Evolutionary conservation across 2,113 vertebrate genomes (phyloP), one percentile per base, ranked within the genome.

Genomic region (Phylloscopus whistleri): DNA sequence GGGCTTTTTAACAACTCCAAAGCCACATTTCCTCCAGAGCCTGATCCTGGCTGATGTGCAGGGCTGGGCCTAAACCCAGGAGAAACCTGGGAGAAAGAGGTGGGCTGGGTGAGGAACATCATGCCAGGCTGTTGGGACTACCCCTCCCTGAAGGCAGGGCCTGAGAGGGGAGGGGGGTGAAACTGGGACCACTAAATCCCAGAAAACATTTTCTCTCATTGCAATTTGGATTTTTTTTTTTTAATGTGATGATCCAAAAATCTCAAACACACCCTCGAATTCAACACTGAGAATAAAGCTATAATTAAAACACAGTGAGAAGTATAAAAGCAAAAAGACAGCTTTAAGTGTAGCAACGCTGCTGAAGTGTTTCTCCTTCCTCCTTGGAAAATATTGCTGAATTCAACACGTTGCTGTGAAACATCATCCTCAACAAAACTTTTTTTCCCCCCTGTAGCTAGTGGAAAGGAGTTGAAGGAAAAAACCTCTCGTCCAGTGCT

Each of bases 261-360:
- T 75, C 84, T 91, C 41, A 82, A 89, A 85, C 87, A 84, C 74
- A 91, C 78, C 74, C 77, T 93, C 2, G 4, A 93, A 92, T 41
- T 43, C 67, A 4, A 6, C 22, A n/a, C 49, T 33, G 55, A 88
- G 63, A 69, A 84, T 86, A 93, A 94, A 94, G 72, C 82, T 95
- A 90, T 88, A 94, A 96, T 93, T 96, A 97, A 96, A 94, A 82
- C 74, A 27, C 7, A 64, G 90, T 70, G 83, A 2, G 16, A 94
- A 93, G 59, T 70, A 90, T 33, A 68, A 94, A 88, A 88, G 63
- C 79, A 95, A 85, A 89, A 91, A 69, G 87, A 88, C 3, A 6
- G 62, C 56, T 92, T 74, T 68, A 66, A 90, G 63, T n/a, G 69
- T 51, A 92, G 72, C 72, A 73, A 33, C 0, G 18, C 58, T 51